A percentile compares a stretch with the other conserved stretches of the same genome.
phyloP scores from a whole-genome alignment of 2,888 invertebrate genomes.

The Antitype chi region DNA sequence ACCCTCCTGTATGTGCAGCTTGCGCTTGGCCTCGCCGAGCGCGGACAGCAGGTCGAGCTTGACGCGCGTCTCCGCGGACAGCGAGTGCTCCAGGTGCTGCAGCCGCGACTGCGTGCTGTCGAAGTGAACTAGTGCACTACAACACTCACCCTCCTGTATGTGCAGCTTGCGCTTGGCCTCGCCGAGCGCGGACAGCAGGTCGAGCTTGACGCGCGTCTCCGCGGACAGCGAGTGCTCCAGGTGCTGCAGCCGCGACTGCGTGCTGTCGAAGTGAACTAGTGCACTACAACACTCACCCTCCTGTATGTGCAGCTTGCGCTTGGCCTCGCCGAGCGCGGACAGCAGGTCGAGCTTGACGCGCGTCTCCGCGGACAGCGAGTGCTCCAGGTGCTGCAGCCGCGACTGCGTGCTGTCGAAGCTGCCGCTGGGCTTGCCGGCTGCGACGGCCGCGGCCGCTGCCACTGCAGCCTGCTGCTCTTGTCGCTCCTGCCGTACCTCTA shows the following conservation, averaged over 20 bases:
- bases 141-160: slow-evolving; percentile 95
- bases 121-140: slow-evolving; percentile 80
- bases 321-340: slow-evolving; percentile 98
- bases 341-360: slow-evolving; percentile 99
- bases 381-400: slow-evolving; percentile 97
- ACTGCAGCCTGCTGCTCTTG: slow-evolving; percentile 40
- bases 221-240: slow-evolving; percentile 98
- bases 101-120: slow-evolving; percentile 97
- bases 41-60: slow-evolving; percentile 99
- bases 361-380: slow-evolving; percentile 98
- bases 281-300: slow-evolving; percentile 92
- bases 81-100: slow-evolving; percentile 97
- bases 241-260: slow-evolving; percentile 95
- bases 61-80: slow-evolving; percentile 99
- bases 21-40: slow-evolving; percentile 98
- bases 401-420: slow-evolving; percentile 94
- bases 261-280: not conserved
- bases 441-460: slow-evolving; percentile 24
- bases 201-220: slow-evolving; percentile 99
- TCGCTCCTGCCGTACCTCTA: slow-evolving; percentile 75
- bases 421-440: slow-evolving; percentile 81
- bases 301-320: slow-evolving; percentile 96
- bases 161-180: slow-evolving; percentile 97
- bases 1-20: slow-evolving; percentile 97
- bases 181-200: slow-evolving; percentile 98